Evolutionary conservation across 1,140 invertebrate species (phyloP).

Genomic region (Caerostris darwini): DNA sequence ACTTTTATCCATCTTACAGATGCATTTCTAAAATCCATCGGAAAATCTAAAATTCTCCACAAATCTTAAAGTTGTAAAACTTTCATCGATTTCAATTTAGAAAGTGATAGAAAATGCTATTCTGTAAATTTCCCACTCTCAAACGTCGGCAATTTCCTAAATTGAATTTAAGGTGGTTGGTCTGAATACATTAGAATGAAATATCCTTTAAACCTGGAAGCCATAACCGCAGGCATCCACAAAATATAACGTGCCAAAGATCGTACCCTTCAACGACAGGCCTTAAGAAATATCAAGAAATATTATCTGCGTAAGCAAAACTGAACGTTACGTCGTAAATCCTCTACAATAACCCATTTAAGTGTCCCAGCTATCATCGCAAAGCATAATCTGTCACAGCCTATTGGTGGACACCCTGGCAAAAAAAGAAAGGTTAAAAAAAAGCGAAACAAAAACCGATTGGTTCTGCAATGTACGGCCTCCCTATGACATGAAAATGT

Average conservation of each 20-base stretch:
- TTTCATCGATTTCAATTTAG: not conserved
- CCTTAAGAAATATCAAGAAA: not conserved
- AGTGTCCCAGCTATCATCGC: not conserved
- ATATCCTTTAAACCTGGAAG: not conserved
- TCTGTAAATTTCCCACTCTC: not conserved
- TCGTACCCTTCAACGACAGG: not conserved
- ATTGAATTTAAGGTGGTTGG: not conserved
- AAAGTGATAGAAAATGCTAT: not conserved
- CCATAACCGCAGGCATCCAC: not conserved
- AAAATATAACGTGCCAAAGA: not conserved
- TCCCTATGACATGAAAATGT: constrained; percentile 6
- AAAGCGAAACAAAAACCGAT: not conserved
- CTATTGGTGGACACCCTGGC: not conserved
- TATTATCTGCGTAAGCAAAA: constrained; percentile 24
- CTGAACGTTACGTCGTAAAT: not conserved
- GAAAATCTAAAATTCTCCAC: not conserved
- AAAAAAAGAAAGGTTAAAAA: not conserved
- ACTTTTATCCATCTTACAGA: not conserved
- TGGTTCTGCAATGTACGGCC: not conserved
- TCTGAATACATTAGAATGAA: not conserved
- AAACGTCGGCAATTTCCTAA: not conserved
- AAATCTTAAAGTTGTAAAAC: not conserved
- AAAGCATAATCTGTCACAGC: not conserved
- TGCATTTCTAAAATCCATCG: not conserved
- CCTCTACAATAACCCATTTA: constrained; percentile 21